Conservation (phyloP, 2,888 invertebrate species). For the Leistus spinibarbis region DNA sequence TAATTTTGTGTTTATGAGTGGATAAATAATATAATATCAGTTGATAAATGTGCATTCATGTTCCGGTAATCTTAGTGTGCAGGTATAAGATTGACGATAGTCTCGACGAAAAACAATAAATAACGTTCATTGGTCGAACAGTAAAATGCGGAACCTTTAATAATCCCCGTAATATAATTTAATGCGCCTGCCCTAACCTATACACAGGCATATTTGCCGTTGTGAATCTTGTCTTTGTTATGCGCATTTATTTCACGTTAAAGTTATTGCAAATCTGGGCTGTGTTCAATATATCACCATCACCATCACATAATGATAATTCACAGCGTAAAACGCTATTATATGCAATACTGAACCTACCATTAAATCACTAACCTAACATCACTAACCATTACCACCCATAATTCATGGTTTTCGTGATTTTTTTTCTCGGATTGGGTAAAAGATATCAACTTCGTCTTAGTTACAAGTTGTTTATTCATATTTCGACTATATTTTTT, state of each 20-base stretch:
- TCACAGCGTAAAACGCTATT: conserved; percentile 18
- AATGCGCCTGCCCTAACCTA: conserved; percentile 5
- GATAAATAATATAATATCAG: no score
- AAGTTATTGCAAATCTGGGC: conserved; percentile 9
- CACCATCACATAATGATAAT: conserved; percentile 25
- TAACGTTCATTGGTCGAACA: background rate
- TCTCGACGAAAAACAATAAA: conserved; percentile 1
- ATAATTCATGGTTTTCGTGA: no score
- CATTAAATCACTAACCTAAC: background rate
- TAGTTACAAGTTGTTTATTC: no score
- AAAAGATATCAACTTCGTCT: no score
- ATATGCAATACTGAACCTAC: background rate
- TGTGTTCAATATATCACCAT: conserved; percentile 32
- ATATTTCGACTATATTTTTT: no score
- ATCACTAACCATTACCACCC: background rate
- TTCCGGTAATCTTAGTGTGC: background rate
- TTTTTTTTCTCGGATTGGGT: no score
- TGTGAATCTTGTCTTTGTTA: conserved; percentile 9
- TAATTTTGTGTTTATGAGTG: no score
- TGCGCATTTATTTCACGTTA: conserved; percentile 15
- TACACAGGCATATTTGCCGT: background rate
- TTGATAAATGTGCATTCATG: no score
- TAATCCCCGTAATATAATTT: background rate
- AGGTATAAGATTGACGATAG: background rate
- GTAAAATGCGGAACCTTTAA: conserved; percentile 5